Conservation (phyloP, 2,113 vertebrate species). For the Lagopus muta region DNA sequence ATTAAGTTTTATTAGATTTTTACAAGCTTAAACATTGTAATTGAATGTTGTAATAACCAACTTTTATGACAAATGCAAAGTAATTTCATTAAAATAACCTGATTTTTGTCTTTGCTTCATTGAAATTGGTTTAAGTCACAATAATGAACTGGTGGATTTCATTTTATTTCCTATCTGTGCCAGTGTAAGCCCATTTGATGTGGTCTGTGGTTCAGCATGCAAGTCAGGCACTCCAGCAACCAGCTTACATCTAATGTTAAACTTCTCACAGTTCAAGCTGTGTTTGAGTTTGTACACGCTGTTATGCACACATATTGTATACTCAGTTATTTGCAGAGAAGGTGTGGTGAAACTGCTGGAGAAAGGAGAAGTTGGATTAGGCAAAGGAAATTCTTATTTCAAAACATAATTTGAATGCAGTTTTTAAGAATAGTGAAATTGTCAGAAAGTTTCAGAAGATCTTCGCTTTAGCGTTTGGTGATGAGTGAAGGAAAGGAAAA, state of each 20-base stretch:
- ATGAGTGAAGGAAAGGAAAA: neutral
- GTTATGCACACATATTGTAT: neutral
- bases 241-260: neutral
- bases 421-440: slow-evolving; percentile 8
- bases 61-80: neutral
- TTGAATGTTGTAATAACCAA: neutral
- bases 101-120: neutral
- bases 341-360: slow-evolving; percentile 25
- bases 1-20: neutral
- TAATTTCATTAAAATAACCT: neutral
- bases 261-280: neutral
- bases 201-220: neutral
- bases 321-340: slow-evolving; percentile 26
- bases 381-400: slow-evolving; percentile 26
- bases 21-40: neutral
- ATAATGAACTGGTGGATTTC: neutral
- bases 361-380: slow-evolving; percentile 16
- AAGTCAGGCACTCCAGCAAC: too few relatives aligned
- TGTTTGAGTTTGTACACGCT: neutral
- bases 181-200: neutral
- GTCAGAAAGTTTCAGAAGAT: neutral
- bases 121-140: neutral
- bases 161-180: neutral
- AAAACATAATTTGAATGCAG: slow-evolving; percentile 4
- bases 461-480: neutral